Evolutionary conservation across 2,113 vertebrate genomes (phyloP).

Genomic region (Tiliqua scincoides): DNA sequence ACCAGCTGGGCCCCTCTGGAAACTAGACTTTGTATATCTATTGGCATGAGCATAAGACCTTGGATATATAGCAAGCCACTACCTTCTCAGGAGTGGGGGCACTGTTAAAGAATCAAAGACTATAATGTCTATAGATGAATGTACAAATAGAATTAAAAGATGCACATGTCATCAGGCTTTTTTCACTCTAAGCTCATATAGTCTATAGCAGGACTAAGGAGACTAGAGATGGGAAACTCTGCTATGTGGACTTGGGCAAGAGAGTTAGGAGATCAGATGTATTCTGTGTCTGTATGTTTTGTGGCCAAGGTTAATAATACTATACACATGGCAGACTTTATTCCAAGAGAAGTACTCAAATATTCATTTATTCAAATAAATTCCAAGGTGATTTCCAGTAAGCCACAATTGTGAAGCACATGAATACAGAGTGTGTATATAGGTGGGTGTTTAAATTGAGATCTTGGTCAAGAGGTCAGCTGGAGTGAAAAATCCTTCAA

Average conservation of each 20-base stretch:
- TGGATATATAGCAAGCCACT: background rate
- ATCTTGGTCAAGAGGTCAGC: constrained; percentile 16
- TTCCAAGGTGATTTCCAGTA: constrained; percentile 20
- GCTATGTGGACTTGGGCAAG: background rate
- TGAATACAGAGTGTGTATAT: background rate
- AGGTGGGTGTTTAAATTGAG: constrained; percentile 21
- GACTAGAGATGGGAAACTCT: background rate
- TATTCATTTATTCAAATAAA: constrained; percentile 11
- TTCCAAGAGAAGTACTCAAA: constrained; percentile 4
- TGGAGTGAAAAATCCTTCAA: constrained; percentile 7
- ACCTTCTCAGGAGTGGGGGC: background rate
- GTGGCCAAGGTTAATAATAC: background rate
- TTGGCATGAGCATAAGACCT: background rate
- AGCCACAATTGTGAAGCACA: background rate
- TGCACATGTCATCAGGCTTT: background rate
- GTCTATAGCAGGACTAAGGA: background rate
- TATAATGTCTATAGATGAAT: background rate
- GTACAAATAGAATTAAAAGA: background rate
- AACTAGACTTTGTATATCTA: background rate
- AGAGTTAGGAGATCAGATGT: background rate
- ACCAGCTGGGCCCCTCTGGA: too few species aligned
- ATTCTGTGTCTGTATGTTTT: background rate
- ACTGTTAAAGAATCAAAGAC: background rate
- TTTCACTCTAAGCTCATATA: background rate
- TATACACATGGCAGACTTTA: background rate